Base-by-base conservation (phyloP, 2,113 vertebrate genomes). In the Pelmatolapia mariae region DNA sequence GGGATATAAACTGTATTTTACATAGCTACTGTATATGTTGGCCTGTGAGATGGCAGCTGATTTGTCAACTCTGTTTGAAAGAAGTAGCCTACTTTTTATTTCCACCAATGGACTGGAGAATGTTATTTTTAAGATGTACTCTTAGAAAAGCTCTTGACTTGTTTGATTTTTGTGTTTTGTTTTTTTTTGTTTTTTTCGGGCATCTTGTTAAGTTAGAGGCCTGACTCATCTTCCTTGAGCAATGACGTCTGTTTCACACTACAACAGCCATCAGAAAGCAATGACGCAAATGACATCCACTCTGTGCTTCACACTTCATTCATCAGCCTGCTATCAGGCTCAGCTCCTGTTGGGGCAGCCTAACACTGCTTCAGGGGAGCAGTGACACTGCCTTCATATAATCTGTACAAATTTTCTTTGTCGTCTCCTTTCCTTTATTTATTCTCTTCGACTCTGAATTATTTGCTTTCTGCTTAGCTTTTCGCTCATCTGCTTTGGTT, bases 221-320 rank as follows among this genome's bases (percentile, higher is more conserved):
- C 76, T 40, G 29, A 68, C 68, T 88, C 33, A 3, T 68, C 87
- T 61, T 86, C 63, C 80, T 89, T 36, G 24, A 89, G 86, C 71
- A 31, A 76, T 16, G 31, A 52, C 36, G 29, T 24, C 82, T 26
- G 56, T 66, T 88, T 91, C 89, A 81, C 86, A 82, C 82, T 24
- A 47, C 3, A 40, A 81, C 31, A 19, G 71, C 79, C 81, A 38
- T 73, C 73, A 54, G 83, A 87, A 86, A 83, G 87, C 80, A 18
- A 81, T 87, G 82, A 89, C 57, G 54, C 82, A 91, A 84, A 87
- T 38, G 73, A 87, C 83, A 86, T 71, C 59, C 68, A 84, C 81
- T 87, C 89, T 94, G 91, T 91, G 92, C 89, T 92, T 93, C 89
- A 88, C 81, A 86, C 89, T 52, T 86, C 43, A 76, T 83, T 78